Evolutionary conservation across 2,113 vertebrate genomes (phyloP), one percentile per base, ranked within the genome.

Genomic region (Pyrgilauda ruficollis): DNA sequence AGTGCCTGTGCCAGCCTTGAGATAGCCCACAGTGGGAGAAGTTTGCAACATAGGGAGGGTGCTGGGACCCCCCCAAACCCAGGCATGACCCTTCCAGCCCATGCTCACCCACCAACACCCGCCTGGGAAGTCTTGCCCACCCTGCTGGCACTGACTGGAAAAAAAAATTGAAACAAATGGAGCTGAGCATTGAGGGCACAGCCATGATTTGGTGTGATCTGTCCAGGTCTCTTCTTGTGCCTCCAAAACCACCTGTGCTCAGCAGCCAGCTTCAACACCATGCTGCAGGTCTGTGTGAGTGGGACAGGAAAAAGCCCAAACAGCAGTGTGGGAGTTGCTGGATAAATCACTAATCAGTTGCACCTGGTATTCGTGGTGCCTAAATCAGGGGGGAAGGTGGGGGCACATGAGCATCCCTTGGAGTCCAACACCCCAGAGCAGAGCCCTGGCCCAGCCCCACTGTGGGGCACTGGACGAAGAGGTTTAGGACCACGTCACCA

Each of bases 51-150:
- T 0, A 13, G 2, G 23, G 13, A 33, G 20, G 5, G n/a, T 52
- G 13, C 30, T 39, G 30, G 7, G 13, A 7, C 17, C 50, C 20
- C 43, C 46, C 27, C 11, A 35, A 52, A n/a, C 10, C 7, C 3
- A 0, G 9, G 5, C 17, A 20, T 1, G 13, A 23, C 61, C 46
- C 20, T 68, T 20, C 30, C 3, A 7, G 41, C 37, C 84, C 13
- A 1, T 1, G 6, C 7, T 78, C 5, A 0, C 39, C 22, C 28
- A 9, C 52, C 8, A 1, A 15, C 1, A 3, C 23, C 56, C 4
- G 1, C 12, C 13, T 9, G 19, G 53, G 18, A 17, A 50, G 2
- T 33, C 53, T 79, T 44, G 11, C 43, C 46, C 28, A 16, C 6
- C 2, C 52, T 23, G 11, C 56, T 82, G 74, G 69, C 61, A 21